Evolutionary conservation across 2,113 vertebrate species (phyloP).

Genomic region (Ardeotis arabs): DNA sequence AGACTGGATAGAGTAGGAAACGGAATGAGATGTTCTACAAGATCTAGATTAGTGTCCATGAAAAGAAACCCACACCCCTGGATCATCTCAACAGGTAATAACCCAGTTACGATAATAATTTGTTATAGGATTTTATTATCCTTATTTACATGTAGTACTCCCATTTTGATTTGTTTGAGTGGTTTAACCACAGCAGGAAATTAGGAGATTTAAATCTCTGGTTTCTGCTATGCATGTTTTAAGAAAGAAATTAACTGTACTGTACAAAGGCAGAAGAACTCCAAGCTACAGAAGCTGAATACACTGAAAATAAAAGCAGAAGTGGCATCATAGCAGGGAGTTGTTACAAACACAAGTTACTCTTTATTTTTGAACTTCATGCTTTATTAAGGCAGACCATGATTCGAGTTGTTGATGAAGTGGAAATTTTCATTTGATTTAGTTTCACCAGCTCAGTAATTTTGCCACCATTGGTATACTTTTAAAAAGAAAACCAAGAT

Average conservation of each 20-base stretch:
- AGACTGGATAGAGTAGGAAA: conserved; percentile 2
- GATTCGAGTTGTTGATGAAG: conserved; percentile 8
- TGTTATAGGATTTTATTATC: not conserved
- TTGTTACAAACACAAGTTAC: not conserved
- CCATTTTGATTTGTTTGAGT: conserved; percentile 1
- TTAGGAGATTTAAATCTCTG: conserved; percentile 23
- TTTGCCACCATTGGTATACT: not conserved
- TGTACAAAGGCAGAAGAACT: not conserved
- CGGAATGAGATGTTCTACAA: not conserved
- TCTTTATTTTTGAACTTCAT: conserved; percentile 31
- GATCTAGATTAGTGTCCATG: not conserved
- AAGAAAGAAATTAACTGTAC: conserved; percentile 21
- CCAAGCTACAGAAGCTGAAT: not conserved
- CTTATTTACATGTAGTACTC: conserved; percentile 9
- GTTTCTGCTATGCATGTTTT: not conserved
- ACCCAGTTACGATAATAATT: not conserved
- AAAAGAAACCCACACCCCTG: not conserved
- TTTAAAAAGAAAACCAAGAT: not conserved
- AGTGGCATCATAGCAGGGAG: not conserved
- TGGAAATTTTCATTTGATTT: conserved; percentile 21
- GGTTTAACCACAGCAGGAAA: conserved; percentile 24
- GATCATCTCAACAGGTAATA: conserved; percentile 6
- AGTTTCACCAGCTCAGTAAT: conserved; percentile 1
- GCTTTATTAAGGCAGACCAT: not conserved
- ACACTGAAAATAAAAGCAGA: not conserved